These are phyloP conservation scores for Rugalucina vietnamica DNA, from an alignment of 2,888 invertebrate genomes.

Conservation along the genomic window DNA sequence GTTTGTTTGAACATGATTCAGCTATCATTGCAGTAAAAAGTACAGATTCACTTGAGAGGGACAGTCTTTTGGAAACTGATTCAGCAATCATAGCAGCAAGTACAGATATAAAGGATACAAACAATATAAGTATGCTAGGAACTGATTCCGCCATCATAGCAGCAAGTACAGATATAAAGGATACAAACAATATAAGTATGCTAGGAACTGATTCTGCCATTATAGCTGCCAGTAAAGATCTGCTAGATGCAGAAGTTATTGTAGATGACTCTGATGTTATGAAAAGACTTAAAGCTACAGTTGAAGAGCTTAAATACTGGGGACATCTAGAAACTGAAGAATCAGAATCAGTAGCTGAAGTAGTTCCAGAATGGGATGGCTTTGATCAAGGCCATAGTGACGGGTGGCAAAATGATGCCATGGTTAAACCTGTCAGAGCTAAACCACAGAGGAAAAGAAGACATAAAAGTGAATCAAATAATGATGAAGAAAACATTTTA, in stretches of 20 bases:
- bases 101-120: background rate
- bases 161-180: background rate
- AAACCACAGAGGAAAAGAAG: conserved; percentile 36
- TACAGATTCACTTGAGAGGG: background rate
- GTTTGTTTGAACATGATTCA: background rate
- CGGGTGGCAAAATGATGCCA: background rate
- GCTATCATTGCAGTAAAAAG: background rate
- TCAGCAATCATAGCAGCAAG: background rate
- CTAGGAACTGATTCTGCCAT: conserved; percentile 1
- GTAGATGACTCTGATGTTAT: background rate
- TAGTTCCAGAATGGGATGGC: conserved; percentile 16
- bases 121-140: background rate
- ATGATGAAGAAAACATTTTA: background rate
- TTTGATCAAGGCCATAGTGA: background rate
- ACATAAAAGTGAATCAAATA: background rate
- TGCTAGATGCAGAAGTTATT: background rate
- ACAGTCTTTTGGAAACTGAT: background rate
- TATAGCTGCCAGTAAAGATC: background rate
- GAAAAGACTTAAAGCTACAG: background rate
- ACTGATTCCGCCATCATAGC: background rate
- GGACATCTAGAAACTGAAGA: background rate
- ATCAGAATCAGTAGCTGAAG: background rate
- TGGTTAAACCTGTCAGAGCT: background rate
- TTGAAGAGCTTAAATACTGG: conserved; percentile 21
- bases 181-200: background rate